Evolutionary conservation across 2,888 invertebrate genomes (phyloP), one percentile per base, ranked within the genome.

Genomic region (Parapristionchus giblindavisi): DNA sequence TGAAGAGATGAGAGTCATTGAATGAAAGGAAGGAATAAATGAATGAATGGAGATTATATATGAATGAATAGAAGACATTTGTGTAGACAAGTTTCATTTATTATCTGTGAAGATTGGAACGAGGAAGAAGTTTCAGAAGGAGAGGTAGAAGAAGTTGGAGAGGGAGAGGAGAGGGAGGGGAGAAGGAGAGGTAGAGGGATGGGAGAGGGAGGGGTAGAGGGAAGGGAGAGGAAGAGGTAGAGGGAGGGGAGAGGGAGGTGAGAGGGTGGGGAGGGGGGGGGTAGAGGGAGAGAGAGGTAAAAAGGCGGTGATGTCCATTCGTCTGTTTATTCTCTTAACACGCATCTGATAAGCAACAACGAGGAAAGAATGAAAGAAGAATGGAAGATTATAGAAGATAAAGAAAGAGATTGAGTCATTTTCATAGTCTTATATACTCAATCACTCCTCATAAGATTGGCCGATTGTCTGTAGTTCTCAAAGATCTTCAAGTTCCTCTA

Each of bases 361-460:
- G 61, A 61, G 40, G 34, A 61, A n/a, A 17, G 17, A 43, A 8
- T 17, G 43, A 43, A 24, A 40, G 58, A 58, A 27, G 60, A 61
- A 60, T 27, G 36, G 36, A 27, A 61, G 61, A 61, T 38, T 8
- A 43, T 43, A 17, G n/a, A n/a, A n/a, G n/a, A n/a, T n/a, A n/a
- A n/a, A n/a, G n/a, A n/a, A n/a, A n/a, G n/a, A n/a, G n/a, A n/a
- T n/a, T n/a, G n/a, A n/a, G n/a, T n/a, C n/a, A n/a, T n/a, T n/a
- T n/a, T n/a, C n/a, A n/a, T n/a, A n/a, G n/a, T n/a, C n/a, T n/a
- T n/a, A n/a, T n/a, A n/a, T n/a, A n/a, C n/a, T n/a, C n/a, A n/a
- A n/a, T n/a, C n/a, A n/a, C n/a, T n/a, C n/a, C n/a, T n/a, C n/a
- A n/a, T n/a, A n/a, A n/a, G n/a, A n/a, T n/a, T n/a, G n/a, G n/a